These are phyloP conservation scores for Papilio protenor DNA, from an alignment of 2,888 invertebrate species.

Conservation along the genomic window DNA sequence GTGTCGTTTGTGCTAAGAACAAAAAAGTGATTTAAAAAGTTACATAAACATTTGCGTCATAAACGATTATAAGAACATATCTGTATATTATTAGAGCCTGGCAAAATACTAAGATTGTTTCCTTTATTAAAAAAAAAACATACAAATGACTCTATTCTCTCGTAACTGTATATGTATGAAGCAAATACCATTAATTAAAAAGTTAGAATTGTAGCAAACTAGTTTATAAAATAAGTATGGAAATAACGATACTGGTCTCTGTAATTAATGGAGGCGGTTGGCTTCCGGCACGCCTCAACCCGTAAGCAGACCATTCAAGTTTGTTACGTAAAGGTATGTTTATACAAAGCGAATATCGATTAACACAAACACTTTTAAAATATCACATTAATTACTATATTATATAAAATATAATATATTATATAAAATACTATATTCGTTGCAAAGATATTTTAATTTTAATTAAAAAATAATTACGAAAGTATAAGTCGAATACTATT, in stretches of 20 bases:
- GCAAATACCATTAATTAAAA: slow-evolving; percentile 25
- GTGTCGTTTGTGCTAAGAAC: neutral
- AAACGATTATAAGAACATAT: neutral
- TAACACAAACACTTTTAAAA: neutral
- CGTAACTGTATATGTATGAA: neutral
- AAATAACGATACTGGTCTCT: slow-evolving; percentile 27
- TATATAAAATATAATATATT: no score
- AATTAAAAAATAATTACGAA: no score
- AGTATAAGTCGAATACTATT: no score
- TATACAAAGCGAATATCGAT: slow-evolving; percentile 25
- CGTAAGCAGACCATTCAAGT: slow-evolving; percentile 28
- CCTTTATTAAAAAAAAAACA: neutral
- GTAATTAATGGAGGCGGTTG: slow-evolving; percentile 38
- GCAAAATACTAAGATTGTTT: neutral
- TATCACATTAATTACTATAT: no score
- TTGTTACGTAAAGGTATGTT: slow-evolving; percentile 31
- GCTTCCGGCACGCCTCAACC: slow-evolving; percentile 41
- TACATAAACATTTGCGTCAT: neutral
- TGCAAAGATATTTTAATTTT: no score
- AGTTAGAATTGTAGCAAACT: slow-evolving; percentile 26
- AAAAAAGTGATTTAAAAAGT: neutral
- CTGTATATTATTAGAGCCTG: neutral
- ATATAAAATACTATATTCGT: neutral
- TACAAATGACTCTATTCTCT: neutral
- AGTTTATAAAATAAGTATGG: slow-evolving; percentile 32